Conservation (phyloP, 2,888 invertebrate species). For the Callosobruchus maculatus region DNA sequence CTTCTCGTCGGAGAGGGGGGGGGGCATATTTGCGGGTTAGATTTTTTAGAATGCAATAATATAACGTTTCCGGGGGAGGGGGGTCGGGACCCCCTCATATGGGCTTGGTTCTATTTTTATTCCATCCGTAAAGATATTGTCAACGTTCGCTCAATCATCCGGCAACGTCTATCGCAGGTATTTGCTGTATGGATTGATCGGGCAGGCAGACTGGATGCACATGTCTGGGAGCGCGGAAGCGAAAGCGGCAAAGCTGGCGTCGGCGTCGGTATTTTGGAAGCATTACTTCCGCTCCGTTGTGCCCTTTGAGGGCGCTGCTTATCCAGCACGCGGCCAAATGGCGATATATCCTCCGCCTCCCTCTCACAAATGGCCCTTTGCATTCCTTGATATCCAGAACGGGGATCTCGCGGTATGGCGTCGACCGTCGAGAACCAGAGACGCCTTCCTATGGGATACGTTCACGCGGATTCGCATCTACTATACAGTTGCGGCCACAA, state of each 20-base stretch:
- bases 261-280: slow-evolving; percentile 39
- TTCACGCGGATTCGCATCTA: background rate
- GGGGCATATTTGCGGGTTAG: too few relatives aligned
- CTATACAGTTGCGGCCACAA: background rate
- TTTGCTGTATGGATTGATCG: background rate
- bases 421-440: too few relatives aligned
- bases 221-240: background rate
- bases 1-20: too few relatives aligned
- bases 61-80: too few relatives aligned
- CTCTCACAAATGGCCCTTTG: background rate
- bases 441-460: background rate
- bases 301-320: slow-evolving; percentile 42
- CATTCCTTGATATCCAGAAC: background rate
- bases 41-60: too few relatives aligned
- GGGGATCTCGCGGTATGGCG: background rate
- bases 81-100: too few relatives aligned
- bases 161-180: background rate
- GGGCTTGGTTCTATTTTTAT: too few relatives aligned
- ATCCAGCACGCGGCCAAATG: slow-evolving; percentile 40
- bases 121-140: too few relatives aligned
- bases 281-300: slow-evolving; percentile 44
- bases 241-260: background rate
- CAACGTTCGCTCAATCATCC: background rate
- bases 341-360: slow-evolving; percentile 30
- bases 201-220: background rate